Evolutionary conservation across 2,888 invertebrate genomes (phyloP), one percentile per base, ranked within the genome.

Genomic region (Melinaea menophilus): DNA sequence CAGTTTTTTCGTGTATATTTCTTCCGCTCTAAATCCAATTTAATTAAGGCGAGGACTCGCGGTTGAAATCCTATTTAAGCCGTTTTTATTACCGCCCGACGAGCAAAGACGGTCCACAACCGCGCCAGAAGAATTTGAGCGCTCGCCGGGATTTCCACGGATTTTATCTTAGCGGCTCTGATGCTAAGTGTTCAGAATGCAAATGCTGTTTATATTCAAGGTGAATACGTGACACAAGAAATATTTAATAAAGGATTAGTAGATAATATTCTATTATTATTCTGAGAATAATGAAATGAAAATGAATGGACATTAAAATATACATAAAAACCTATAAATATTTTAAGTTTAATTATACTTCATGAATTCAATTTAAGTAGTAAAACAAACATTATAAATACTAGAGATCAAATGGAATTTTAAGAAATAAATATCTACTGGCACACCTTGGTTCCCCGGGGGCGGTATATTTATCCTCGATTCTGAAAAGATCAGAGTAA

Each of bases 21-120:
- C 89, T 87, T 90, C 88, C 84, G 84, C 80, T 86, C 85, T 88
- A 89, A 88, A 90, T 90, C 89, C 88, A 90, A 90, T 90, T 90
- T 90, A 90, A 90, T 90, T 90, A 90, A 90, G 87, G 88, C 88
- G 84, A 82, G 86, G 88, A 87, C 87, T 86, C 87, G 90, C 85
- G 89, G 90, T 89, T 88, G 86, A 89, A 90, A 90, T 90, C 90
- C 89, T 88, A 86, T 90, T 88, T 90, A 87, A 90, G 90, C 89
- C 88, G 88, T 90, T 90, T 90, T 90, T 90, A 90, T 89, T 90
- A 89, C 90, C 88, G 83, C 85, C 87, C 85, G 88, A 78, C 86
- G 88, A 84, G 89, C 86, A 85, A 87, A 88, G 90, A 88, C 85
- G 88, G 77, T 85, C 85, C 80, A 84, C 87, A 84, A 84, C 81